phyloP scores from a whole-genome alignment of 2,888 invertebrate species.

The Agrypnus murinus region DNA sequence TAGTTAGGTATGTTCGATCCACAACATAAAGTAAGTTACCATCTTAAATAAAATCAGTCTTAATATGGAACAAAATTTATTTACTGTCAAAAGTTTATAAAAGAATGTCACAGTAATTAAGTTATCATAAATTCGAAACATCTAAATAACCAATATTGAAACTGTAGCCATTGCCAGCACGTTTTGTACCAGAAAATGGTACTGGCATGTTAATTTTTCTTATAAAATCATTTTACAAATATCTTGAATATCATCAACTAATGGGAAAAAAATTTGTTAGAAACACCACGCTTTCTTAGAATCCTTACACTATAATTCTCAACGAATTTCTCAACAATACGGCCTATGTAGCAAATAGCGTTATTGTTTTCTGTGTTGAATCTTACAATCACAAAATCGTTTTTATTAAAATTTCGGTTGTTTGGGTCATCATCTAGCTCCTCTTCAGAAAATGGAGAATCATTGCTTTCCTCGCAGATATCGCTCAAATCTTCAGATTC shows the following conservation, averaged over 20 bases:
- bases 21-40: too few relatives aligned
- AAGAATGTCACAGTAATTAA: too few relatives aligned
- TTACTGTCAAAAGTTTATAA: too few relatives aligned
- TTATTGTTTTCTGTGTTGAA: not conserved
- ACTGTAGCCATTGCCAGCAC: constrained; percentile 2
- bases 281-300: constrained; percentile 6
- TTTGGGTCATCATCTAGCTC: not conserved
- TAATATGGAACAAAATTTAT: not conserved
- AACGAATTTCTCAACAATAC: not conserved
- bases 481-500: too few relatives aligned
- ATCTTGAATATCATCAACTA: constrained; percentile 6
- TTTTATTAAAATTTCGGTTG: not conserved
- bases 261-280: not conserved
- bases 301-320: not conserved
- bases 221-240: not conserved
- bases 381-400: too few relatives aligned
- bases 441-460: not conserved
- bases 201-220: not conserved
- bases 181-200: not conserved
- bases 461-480: constrained; percentile 3
- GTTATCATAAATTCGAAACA: not conserved
- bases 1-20: too few relatives aligned
- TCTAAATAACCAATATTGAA: not conserved
- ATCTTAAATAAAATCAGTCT: not conserved
- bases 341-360: constrained; percentile 1